Percentiles rank a stretch among this genome's conserved stretches.
These are phyloP conservation scores for Ailuropoda melanoleuca DNA, from an alignment of 2,113 vertebrate species.

Conservation along the genomic window DNA sequence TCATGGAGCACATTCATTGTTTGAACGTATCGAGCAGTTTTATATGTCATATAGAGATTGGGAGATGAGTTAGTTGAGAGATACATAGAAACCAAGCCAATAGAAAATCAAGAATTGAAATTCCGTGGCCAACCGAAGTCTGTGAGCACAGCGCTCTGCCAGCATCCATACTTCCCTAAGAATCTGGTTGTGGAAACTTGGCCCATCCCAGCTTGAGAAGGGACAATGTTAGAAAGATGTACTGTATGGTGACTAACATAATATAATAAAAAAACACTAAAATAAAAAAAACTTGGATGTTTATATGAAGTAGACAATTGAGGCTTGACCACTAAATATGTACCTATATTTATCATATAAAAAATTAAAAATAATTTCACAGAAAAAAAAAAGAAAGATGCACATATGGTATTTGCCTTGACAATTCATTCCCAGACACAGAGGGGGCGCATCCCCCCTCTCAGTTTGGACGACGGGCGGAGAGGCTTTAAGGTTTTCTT, in stretches of 20 bases:
- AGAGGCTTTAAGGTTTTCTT: not conserved
- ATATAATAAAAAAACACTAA: no score
- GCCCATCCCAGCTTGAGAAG: not conserved
- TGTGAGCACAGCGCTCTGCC: fast-evolving
- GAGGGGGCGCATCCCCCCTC: fast-evolving
- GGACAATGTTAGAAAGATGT: not conserved
- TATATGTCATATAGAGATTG: fast-evolving
- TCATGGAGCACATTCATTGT: fast-evolving
- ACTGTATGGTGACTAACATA: no score
- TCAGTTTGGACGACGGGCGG: fast-evolving
- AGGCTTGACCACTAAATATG: not conserved
- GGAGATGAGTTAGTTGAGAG: not conserved
- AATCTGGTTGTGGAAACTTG: no score
- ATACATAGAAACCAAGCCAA: not conserved
- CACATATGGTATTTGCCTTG: no score
- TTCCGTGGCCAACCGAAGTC: not conserved
- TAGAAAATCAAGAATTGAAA: not conserved
- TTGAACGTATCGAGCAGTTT: no score
- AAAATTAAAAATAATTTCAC: slow-evolving; percentile 19
- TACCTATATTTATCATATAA: not conserved
- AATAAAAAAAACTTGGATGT: not conserved
- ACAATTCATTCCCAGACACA: not conserved
- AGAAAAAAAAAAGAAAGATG: no score
- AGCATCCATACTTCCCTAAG: fast-evolving
- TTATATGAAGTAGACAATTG: not conserved